Conservation (phyloP, 2,113 vertebrate species). For the Sterrhoptilus dennistouni region DNA sequence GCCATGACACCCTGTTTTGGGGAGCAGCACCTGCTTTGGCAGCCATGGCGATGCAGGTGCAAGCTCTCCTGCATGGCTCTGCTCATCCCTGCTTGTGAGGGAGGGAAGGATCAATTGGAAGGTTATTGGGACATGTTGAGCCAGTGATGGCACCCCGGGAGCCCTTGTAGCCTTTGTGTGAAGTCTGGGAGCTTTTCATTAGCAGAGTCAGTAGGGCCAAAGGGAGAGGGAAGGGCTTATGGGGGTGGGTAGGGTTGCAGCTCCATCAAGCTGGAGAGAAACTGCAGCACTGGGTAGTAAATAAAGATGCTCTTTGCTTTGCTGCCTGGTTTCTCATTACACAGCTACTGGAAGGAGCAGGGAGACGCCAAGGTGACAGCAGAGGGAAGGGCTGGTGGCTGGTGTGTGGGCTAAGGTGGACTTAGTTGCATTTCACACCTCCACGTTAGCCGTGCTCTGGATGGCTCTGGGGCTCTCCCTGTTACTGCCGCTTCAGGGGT, state of each 20-base stretch:
- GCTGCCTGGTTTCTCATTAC: conserved; percentile 29
- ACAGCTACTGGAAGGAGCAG: neutral
- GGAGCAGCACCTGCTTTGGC: neutral
- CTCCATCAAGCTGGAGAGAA: neutral
- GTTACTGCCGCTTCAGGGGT: neutral
- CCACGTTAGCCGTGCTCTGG: accelerated
- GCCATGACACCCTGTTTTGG: neutral
- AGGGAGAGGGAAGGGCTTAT: neutral
- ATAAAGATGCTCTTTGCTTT: conserved; percentile 45
- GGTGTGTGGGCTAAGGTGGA: neutral
- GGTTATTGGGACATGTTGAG: accelerated
- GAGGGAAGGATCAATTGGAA: neutral
- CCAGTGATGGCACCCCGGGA: neutral
- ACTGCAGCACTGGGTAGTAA: conserved; percentile 19
- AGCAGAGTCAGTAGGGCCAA: neutral
- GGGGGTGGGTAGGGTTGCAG: neutral
- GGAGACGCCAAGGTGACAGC: neutral
- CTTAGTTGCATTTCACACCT: neutral
- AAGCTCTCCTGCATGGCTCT: neutral
- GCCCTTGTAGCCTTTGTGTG: neutral
- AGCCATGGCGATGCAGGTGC: accelerated
- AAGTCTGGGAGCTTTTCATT: neutral
- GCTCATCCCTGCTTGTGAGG: neutral
- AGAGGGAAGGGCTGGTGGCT: neutral
- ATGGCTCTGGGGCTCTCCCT: neutral